Evolutionary conservation across 2,797 vertebrate genomes (phyloP), one percentile per base, ranked within the genome.

Genomic region (Lepilemur ruficaudatus): DNA sequence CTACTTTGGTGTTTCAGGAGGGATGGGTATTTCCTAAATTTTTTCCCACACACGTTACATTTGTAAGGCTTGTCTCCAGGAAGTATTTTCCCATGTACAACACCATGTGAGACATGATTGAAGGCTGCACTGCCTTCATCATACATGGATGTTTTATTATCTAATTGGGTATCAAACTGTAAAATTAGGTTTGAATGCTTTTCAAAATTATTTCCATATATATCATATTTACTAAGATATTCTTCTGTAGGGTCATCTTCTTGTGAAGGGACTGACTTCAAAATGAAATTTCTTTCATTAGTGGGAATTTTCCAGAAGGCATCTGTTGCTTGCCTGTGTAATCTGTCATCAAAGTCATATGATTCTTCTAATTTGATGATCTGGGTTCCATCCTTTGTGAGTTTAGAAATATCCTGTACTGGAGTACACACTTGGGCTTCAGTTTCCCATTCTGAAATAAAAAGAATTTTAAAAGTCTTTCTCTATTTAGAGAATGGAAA

Each of bases 61-160:
- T 98, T 98, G 80, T 98, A 98, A 52, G 98, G 98, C 97, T 98
- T 98, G 59, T 98, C 98, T 76, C 98, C 98, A 1, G 98, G 98
- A 89, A 98, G 98, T 84, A 97, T 98, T 94, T 98, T 98, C 94
- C 97, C 94, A 75, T 98, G 97, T 32, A 97, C 87, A 38, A 97
- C 46, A 63, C 97, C 97, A 70, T 97, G 97, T 22, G 98, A 94
- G 91, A 97, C 95, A 50, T 96, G 95, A 88, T 5, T 97, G 96
- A 98, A 98, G 55, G 92, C 72, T 70, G 97, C 92, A 69, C 93
- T 98, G 82, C 91, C 96, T 90, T 98, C 98, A 6, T 91, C 95
- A 83, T 96, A 98, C 6, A 89, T n/a, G 86, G 93, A 97, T 30
- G 90, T 96, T 95, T 98, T 98, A 93, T 97, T 97, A 94, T 98